Base-by-base conservation (phyloP, 2,797 vertebrate species). In the Prionace glauca region DNA sequence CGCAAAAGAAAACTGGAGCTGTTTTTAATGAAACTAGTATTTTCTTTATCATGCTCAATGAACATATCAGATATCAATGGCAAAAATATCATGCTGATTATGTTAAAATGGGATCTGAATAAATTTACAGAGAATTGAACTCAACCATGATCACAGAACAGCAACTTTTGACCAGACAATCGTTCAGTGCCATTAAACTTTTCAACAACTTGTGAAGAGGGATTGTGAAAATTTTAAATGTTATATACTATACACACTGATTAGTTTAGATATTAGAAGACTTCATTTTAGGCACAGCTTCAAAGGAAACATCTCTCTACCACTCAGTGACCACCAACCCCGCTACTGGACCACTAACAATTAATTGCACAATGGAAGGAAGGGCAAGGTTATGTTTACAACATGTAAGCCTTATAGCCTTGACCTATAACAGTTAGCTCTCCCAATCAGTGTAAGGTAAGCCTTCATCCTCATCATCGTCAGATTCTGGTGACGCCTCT, bases 361-460 rank as follows among this genome's bases (percentile, higher is more conserved):
- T 94, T 50, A 94, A 94, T 69, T 77, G 93, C 67, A 69, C 93
- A 60, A 20, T 77, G 71, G 69, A 95, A 71, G 71, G 41, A 95
- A 72, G 26, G 71, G 45, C 88, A 77, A 94, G 93, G 50, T 56
- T 95, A 74, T 95, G 71, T 95, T 77, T 95, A n/a, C 50, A 77
- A 72, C 56, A 77, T 77, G 45, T 50, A 69, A 41, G 90, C 65
- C 36, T 36, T 92, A 69, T 41, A 74, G 71, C 26, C 93, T 95
- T 72, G 41, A 26, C 71, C 72, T 67, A 41, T 67, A 67, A 45
- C 22, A 84, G 56, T 98, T 98, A 99, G 97, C 98, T 99, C 96
- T 99, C 99, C 99, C 99, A 99, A 97, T 99, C 99, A 92, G 99
- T 97, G 97, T 98, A 98, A 62, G 98, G 98, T 65, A 99, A 97